Evolutionary conservation across 2,113 vertebrate species (phyloP).

Genomic region (Agelaius phoeniceus): DNA sequence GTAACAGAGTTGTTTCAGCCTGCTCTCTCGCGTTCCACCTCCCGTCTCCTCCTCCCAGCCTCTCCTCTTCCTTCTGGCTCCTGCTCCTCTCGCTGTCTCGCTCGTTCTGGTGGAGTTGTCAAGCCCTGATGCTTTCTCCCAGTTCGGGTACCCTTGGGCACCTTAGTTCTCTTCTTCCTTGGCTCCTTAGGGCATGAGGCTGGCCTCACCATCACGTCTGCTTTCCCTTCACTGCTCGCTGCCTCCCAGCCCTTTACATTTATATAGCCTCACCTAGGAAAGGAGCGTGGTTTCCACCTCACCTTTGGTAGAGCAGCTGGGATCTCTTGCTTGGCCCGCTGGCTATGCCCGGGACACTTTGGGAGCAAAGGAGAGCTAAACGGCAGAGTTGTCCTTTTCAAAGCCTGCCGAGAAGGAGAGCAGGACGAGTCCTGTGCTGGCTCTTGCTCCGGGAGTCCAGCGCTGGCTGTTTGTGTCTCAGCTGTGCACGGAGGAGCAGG

Average conservation of each 20-base stretch:
- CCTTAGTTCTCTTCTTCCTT: neutral
- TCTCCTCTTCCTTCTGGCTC: neutral
- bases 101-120: neutral
- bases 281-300: neutral
- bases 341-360: rapidly evolving
- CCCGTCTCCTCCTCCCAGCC: neutral
- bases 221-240: neutral
- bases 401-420: neutral
- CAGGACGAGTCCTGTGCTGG: neutral
- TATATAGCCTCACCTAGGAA: rapidly evolving
- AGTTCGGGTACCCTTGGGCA: neutral
- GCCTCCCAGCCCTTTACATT: neutral
- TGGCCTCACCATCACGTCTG: neutral
- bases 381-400: too few relatives aligned
- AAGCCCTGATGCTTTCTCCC: rapidly evolving
- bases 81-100: neutral
- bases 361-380: neutral
- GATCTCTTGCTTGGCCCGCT: neutral
- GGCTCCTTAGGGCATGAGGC: rapidly evolving
- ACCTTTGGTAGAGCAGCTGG: neutral
- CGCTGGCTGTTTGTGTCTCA: neutral
- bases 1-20: neutral
- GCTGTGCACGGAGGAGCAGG: rapidly evolving
- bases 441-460: neutral
- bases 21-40: neutral